These are phyloP conservation scores for Pharmacophagus antenor DNA, from an alignment of 2,888 invertebrate genomes.

Conservation along the genomic window DNA sequence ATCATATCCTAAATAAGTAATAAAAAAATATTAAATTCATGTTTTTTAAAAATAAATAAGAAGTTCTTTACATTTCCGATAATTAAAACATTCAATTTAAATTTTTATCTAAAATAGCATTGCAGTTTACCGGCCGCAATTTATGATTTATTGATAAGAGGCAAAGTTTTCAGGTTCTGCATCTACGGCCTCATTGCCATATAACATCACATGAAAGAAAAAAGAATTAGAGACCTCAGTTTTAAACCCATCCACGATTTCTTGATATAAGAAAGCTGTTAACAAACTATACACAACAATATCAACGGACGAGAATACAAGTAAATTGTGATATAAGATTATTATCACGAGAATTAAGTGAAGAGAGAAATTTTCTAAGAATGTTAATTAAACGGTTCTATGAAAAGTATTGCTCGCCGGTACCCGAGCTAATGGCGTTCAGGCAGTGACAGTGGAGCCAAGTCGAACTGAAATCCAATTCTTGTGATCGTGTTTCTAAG, in stretches of 20 bases:
- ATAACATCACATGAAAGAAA: too few species aligned
- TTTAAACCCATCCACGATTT: neutral
- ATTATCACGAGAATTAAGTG: constrained; percentile 3
- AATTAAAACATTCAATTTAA: too few species aligned
- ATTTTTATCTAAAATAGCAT: too few species aligned
- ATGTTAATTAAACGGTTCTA: constrained; percentile 18
- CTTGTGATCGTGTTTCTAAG: constrained; percentile 33
- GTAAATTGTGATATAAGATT: neutral
- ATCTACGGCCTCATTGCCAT: too few species aligned
- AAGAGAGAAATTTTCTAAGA: constrained; percentile 14
- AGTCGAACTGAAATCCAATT: constrained; percentile 21
- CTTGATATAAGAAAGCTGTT: neutral
- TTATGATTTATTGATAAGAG: too few species aligned
- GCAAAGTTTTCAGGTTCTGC: too few species aligned
- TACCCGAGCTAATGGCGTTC: constrained; percentile 19
- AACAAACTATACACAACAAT: neutral
- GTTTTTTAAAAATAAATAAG: too few species aligned
- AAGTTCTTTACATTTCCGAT: too few species aligned
- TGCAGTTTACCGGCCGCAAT: too few species aligned
- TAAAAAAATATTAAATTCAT: too few species aligned
- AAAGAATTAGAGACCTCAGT: too few species aligned
- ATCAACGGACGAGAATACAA: neutral
- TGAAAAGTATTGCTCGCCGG: constrained; percentile 22
- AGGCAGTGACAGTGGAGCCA: constrained; percentile 19
- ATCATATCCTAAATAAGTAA: too few species aligned